Evolutionary conservation across 2,888 invertebrate genomes (phyloP).

Genomic region (Hypomecis punctinalis): DNA sequence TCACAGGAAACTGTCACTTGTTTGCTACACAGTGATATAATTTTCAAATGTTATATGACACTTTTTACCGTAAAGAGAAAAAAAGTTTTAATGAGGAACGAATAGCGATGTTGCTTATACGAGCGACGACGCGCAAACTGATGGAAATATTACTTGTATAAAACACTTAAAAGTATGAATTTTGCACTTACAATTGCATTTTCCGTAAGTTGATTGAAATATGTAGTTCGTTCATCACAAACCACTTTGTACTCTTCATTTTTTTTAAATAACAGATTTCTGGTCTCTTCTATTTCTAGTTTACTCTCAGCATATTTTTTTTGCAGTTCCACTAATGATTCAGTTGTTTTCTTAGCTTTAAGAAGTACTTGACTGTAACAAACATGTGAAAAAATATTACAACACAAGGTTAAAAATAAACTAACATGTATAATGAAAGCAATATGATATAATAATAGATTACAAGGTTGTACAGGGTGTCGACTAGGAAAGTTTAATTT

Average conservation of each 20-base stretch:
- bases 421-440: no score
- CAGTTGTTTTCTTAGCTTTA: slow-evolving; percentile 7
- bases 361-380: slow-evolving; percentile 18
- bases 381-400: not conserved
- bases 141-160: no score
- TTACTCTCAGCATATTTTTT: slow-evolving; percentile 10
- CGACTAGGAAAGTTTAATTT: no score
- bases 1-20: no score
- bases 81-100: no score
- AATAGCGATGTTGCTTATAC: no score
- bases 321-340: slow-evolving; percentile 5
- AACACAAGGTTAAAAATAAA: not conserved
- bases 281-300: slow-evolving; percentile 20
- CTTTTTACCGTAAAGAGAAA: no score
- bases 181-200: slow-evolving; percentile 17
- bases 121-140: no score
- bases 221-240: slow-evolving; percentile 17
- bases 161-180: not conserved
- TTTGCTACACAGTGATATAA: no score
- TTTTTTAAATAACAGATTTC: slow-evolving; percentile 21
- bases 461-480: no score
- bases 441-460: no score
- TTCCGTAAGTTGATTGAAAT: slow-evolving; percentile 13
- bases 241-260: slow-evolving; percentile 21
- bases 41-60: no score